Percentiles rank a stretch among this genome's conserved stretches.
phyloP scores from a whole-genome alignment of 2,888 invertebrate species.

The Nineta flava region DNA sequence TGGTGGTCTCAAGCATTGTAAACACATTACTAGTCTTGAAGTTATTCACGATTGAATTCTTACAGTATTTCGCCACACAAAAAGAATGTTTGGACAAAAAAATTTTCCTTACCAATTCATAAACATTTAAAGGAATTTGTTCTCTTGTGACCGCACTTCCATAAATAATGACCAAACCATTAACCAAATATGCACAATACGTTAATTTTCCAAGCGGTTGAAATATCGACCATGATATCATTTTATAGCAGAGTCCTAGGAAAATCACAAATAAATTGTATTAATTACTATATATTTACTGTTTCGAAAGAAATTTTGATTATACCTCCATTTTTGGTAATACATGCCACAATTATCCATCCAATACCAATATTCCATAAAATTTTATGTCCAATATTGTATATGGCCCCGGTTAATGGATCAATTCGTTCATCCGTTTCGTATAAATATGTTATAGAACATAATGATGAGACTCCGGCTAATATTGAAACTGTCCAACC shows the following conservation, averaged over 20 bases:
- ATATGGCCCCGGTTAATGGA: conserved; percentile 42
- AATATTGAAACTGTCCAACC: too few relatives aligned
- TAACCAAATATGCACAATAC: conserved; percentile 55
- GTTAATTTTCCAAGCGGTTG: conserved; percentile 51
- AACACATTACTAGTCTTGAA: too few relatives aligned
- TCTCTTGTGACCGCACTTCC: conserved; percentile 41
- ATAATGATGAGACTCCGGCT: conserved; percentile 31
- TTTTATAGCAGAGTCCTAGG: conserved; percentile 36
- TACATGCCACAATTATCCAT: conserved; percentile 49
- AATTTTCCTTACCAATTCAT: conserved; percentile 41
- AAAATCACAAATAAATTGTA: conserved; percentile 11
- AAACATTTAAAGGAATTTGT: conserved; percentile 41
- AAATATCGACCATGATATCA: conserved; percentile 43
- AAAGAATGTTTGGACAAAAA: too few relatives aligned
- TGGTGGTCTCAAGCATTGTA: too few relatives aligned
- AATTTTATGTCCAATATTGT: conserved; percentile 46
- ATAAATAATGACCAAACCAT: conserved; percentile 52
- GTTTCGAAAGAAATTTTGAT: background rate
- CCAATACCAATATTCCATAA: conserved; percentile 52
- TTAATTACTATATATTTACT: background rate
- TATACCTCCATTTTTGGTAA: conserved; percentile 46
- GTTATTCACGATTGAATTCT: too few relatives aligned
- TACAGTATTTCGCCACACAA: too few relatives aligned
- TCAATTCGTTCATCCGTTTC: conserved; percentile 40
- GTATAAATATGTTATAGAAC: conserved; percentile 46